These are phyloP conservation scores for Garra rufa DNA, from an alignment of 2,113 vertebrate genomes.

Conservation along the genomic window DNA sequence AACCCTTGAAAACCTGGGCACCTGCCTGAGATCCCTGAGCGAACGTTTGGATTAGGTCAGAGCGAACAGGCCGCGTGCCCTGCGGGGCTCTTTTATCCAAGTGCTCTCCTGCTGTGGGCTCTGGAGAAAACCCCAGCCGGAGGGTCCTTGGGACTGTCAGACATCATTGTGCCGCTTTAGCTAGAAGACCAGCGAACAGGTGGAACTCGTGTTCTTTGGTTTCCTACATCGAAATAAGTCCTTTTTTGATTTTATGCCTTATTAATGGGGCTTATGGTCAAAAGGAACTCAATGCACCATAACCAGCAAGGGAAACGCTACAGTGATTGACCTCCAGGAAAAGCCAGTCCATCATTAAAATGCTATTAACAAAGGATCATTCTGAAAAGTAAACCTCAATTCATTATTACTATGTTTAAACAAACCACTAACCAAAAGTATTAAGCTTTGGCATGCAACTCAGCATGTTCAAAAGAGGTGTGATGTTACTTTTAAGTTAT, in stretches of 20 bases:
- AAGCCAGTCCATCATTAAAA: background rate
- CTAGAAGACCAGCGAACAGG: conserved; percentile 15
- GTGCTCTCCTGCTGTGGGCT: conserved; percentile 30
- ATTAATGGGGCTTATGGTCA: background rate
- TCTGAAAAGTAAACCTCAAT: background rate
- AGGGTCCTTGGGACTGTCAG: conserved; percentile 27
- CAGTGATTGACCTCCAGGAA: background rate
- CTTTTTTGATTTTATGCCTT: background rate
- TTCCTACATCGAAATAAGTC: background rate
- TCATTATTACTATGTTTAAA: background rate
- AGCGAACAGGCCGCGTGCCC: conserved; percentile 10
- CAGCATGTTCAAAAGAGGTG: background rate
- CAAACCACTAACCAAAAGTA: background rate
- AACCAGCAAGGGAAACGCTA: background rate
- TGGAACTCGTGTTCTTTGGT: conserved; percentile 11
- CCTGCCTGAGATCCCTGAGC: conserved; percentile 58
- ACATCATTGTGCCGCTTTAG: background rate
- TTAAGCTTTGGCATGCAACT: background rate
- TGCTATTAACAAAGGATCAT: background rate
- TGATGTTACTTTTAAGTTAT: background rate
- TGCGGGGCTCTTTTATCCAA: conserved; percentile 28
- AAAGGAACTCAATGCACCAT: background rate
- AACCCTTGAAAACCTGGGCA: conserved; percentile 56
- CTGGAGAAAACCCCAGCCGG: background rate
- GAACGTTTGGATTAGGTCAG: conserved; percentile 61